These are phyloP conservation scores for Phoronis australis DNA, from an alignment of 2,888 invertebrate genomes.

Conservation along the genomic window DNA sequence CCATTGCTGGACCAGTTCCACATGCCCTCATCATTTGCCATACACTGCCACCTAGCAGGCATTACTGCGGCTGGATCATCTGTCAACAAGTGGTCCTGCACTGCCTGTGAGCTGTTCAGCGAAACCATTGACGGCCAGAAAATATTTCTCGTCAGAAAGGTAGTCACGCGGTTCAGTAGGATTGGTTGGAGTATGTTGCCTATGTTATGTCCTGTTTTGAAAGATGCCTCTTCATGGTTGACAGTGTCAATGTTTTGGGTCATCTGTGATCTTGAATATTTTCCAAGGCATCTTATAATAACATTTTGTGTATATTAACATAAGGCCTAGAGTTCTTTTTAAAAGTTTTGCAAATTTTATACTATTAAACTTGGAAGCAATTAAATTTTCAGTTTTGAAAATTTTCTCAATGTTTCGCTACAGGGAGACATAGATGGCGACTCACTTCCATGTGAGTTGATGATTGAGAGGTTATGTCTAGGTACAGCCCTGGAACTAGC, in stretches of 20 bases:
- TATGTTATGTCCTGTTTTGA: no score
- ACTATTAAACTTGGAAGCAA: no score
- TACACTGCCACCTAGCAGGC: constrained; percentile 65
- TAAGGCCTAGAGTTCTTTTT: no score
- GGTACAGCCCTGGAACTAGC: constrained; percentile 62
- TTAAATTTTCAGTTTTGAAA: no score
- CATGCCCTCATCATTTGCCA: constrained; percentile 58
- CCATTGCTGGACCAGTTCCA: constrained; percentile 58
- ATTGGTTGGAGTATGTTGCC: no score
- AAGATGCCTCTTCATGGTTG: neutral
- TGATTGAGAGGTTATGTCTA: constrained; percentile 59
- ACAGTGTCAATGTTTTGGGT: neutral
- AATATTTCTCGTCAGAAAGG: constrained; percentile 24
- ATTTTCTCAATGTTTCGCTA: no score
- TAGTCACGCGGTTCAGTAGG: no score
- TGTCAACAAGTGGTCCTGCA: constrained; percentile 37
- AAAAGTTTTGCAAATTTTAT: no score
- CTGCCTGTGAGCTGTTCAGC: constrained; percentile 37
- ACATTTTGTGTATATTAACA: no score
- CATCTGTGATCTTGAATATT: neutral
- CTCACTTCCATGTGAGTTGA: constrained; percentile 60
- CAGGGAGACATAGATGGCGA: constrained; percentile 52
- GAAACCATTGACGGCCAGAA: constrained; percentile 20
- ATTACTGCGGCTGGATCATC: constrained; percentile 63
- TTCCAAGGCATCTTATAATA: neutral